Conservation (phyloP, 1,140 invertebrate genomes). For the Rhysida immarginata region DNA sequence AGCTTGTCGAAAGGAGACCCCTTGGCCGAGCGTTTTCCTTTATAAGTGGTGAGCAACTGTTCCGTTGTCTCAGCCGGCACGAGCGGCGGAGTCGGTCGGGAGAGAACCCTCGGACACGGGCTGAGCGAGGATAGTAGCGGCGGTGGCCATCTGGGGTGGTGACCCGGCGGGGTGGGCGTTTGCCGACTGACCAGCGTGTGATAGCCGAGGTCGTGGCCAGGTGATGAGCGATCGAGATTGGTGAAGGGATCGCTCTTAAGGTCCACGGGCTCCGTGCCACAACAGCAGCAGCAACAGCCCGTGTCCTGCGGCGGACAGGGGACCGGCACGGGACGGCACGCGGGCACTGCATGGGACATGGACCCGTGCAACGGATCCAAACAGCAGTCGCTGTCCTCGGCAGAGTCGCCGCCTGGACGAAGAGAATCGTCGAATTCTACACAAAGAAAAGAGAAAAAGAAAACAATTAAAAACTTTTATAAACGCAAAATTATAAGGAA, state of each 20-base stretch:
- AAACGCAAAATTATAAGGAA: too few relatives aligned
- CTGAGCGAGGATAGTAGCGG: constrained; percentile 2
- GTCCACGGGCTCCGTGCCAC: neutral
- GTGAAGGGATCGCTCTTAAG: neutral
- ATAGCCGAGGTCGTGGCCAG: constrained; percentile 55
- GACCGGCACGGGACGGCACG: neutral
- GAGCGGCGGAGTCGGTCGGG: constrained; percentile 18
- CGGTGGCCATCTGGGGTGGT: constrained; percentile 6
- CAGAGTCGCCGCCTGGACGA: neutral
- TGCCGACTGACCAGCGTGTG: constrained; percentile 49
- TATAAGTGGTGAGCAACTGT: constrained; percentile 18
- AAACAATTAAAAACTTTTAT: neutral
- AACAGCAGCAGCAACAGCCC: neutral
- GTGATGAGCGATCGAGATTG: constrained; percentile 22
- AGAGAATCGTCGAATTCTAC: neutral
- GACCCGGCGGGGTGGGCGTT: constrained; percentile 19
- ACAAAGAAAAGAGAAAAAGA: neutral
- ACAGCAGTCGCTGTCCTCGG: neutral
- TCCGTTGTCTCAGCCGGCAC: constrained; percentile 17
- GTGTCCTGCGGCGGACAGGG: neutral
- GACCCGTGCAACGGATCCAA: neutral
- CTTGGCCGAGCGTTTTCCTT: constrained; percentile 23
- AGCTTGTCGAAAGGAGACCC: constrained; percentile 31
- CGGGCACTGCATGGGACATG: neutral
- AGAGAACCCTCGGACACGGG: constrained; percentile 15